phyloP scores from a whole-genome alignment of 2,888 invertebrate species.

The Lycia hirtaria region DNA sequence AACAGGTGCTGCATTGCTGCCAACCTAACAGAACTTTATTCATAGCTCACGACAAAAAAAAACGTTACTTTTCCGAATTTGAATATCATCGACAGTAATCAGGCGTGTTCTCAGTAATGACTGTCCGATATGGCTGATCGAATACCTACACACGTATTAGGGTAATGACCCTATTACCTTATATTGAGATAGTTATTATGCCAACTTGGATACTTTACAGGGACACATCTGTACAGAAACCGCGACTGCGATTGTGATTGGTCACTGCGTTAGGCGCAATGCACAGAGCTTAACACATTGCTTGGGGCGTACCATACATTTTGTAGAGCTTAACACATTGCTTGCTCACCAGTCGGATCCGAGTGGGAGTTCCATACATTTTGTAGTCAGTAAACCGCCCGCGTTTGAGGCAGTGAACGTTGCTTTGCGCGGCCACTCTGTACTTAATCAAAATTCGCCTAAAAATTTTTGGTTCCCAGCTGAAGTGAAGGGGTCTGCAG shows the following conservation, averaged over 20 bases:
- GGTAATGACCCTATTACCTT: slow-evolving; percentile 48
- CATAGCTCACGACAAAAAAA: slow-evolving; percentile 37
- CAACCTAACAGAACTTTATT: slow-evolving; percentile 33
- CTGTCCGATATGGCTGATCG: slow-evolving; percentile 44
- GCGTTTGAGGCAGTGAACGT: no score
- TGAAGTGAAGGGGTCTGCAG: no score
- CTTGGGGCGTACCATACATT: no score
- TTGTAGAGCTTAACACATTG: no score
- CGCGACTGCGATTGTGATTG: slow-evolving; percentile 1
- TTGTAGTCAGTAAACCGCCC: no score
- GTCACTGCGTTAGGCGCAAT: background rate
- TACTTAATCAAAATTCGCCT: no score
- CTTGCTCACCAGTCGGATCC: background rate
- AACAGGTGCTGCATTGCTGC: slow-evolving; percentile 9
- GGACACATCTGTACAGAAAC: slow-evolving; percentile 6
- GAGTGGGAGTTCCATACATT: no score
- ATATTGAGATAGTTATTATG: slow-evolving; percentile 36
- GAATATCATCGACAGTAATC: slow-evolving; percentile 61
- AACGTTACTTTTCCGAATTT: slow-evolving; percentile 46
- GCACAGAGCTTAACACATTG: background rate
- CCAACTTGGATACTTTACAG: slow-evolving; percentile 6
- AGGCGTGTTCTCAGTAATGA: slow-evolving; percentile 45
- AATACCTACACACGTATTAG: slow-evolving; percentile 43
- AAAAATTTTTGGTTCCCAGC: no score
- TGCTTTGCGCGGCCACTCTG: no score